Evolutionary conservation across 1,140 invertebrate genomes (phyloP).

Genomic region (Eubasilissa regina): DNA sequence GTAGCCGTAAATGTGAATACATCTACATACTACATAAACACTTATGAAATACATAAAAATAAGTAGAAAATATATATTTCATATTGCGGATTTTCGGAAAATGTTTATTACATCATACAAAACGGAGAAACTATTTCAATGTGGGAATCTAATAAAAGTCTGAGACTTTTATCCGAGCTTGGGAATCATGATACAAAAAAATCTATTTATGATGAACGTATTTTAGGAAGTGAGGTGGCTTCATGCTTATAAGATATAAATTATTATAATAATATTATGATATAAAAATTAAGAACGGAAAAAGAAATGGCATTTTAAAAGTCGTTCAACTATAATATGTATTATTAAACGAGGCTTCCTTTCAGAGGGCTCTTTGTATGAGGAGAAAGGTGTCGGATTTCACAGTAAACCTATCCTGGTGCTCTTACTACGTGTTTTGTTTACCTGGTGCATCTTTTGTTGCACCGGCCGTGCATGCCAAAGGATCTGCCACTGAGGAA

Average conservation of each 20-base stretch:
- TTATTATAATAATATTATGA: too few species aligned
- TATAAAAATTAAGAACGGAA: too few species aligned
- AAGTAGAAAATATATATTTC: background rate
- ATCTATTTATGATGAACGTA: too few species aligned
- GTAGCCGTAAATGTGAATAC: constrained; percentile 11
- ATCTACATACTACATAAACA: background rate
- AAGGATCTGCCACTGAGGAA: constrained; percentile 17
- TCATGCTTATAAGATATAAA: too few species aligned
- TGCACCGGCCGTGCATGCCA: constrained; percentile 22
- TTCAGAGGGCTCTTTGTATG: constrained; percentile 24
- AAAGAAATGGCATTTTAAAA: background rate
- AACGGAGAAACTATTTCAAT: background rate
- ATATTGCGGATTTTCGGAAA: background rate
- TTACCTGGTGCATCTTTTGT: constrained; percentile 39
- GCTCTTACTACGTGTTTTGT: background rate
- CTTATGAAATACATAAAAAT: background rate
- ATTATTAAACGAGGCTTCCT: constrained; percentile 13
- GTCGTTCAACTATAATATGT: constrained; percentile 23
- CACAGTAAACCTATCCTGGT: constrained; percentile 31
- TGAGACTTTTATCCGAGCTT: too few species aligned
- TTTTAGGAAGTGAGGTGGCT: too few species aligned
- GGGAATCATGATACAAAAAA: too few species aligned
- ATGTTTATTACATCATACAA: background rate
- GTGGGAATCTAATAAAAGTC: background rate
- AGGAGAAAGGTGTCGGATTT: constrained; percentile 26